phyloP scores from a whole-genome alignment of 2,888 invertebrate species.

The Pyrocoelia pectoralis region DNA sequence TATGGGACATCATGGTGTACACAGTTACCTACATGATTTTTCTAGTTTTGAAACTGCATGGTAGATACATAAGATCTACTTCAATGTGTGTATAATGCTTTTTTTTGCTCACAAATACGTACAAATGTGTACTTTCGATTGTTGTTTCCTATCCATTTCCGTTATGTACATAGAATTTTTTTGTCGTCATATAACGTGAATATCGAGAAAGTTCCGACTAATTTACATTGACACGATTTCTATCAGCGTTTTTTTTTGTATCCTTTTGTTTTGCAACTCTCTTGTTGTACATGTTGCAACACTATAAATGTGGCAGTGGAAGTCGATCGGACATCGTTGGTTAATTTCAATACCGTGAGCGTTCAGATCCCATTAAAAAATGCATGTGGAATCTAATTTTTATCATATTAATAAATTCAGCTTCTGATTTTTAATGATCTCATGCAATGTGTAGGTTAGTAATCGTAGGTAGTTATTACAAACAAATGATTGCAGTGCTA shows the following conservation, averaged over 20 bases:
- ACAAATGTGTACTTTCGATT: no score
- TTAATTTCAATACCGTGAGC: neutral
- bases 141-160: neutral
- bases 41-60: no score
- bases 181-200: neutral
- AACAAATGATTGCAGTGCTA: no score
- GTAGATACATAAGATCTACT: no score
- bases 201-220: conserved; percentile 7
- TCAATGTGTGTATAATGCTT: no score
- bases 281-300: neutral
- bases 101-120: no score
- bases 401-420: no score
- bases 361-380: neutral
- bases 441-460: no score
- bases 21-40: no score
- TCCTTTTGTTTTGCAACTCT: neutral
- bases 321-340: neutral
- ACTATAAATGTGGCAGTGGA: neutral
- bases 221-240: conserved; percentile 10
- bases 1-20: no score
- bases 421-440: no score
- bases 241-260: conserved; percentile 1
- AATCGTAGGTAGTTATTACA: no score
- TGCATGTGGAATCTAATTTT: neutral
- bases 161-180: conserved; percentile 1